These are phyloP conservation scores for Trichechus manatus DNA, from an alignment of 2,113 vertebrate genomes.

Conservation along the genomic window DNA sequence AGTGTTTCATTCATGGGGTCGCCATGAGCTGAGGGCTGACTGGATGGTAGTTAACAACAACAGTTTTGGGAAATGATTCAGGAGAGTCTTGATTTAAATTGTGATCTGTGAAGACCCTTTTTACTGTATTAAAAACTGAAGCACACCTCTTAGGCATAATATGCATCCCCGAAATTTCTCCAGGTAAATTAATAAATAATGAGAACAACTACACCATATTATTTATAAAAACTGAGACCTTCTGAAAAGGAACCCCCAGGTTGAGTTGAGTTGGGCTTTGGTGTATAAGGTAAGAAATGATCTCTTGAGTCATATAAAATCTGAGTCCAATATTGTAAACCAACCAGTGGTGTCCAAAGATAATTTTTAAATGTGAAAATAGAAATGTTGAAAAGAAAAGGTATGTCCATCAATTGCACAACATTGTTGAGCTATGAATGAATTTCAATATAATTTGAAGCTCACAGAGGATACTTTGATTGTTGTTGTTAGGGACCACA, in stretches of 20 bases:
- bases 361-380: slow-evolving; percentile 46
- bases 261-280: neutral
- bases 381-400: slow-evolving; percentile 19
- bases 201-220: neutral
- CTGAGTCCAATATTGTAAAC: slow-evolving; percentile 13
- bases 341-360: neutral
- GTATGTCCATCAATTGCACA: neutral
- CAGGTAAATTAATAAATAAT: neutral
- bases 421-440: slow-evolving; percentile 36
- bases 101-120: neutral
- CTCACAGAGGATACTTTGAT: neutral
- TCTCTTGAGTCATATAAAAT: neutral
- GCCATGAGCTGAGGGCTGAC: neutral
- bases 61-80: neutral
- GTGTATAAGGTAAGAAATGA: neutral
- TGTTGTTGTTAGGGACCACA: too few species aligned
- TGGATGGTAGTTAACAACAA: neutral
- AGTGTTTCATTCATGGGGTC: neutral
- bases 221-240: neutral
- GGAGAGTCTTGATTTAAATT: neutral
- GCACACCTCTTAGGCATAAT: neutral
- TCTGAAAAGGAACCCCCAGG: neutral
- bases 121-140: neutral
- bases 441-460: slow-evolving; percentile 50
- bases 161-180: neutral